A percentile compares a stretch with the other conserved stretches of the same genome.
phyloP scores from a whole-genome alignment of 2,113 vertebrate genomes.

The Caretta caretta region DNA sequence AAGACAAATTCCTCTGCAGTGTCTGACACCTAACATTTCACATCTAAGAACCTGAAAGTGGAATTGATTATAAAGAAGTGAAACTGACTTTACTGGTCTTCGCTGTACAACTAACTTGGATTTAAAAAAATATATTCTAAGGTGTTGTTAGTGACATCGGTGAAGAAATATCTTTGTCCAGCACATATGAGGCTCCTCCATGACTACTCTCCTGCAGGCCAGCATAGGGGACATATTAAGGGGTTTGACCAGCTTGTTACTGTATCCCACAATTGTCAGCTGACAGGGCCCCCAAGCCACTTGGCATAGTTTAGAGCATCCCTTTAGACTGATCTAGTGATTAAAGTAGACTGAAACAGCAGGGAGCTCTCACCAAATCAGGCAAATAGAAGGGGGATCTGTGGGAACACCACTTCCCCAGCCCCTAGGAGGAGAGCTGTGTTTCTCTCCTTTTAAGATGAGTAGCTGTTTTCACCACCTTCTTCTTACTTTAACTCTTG shows the following conservation, averaged over 20 bases:
- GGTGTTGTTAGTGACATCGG: background rate
- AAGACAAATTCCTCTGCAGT: background rate
- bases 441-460: background rate
- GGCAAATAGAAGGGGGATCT: background rate
- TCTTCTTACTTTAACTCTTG: background rate
- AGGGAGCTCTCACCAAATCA: background rate
- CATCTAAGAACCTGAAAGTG: fast-evolving
- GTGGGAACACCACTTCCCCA: background rate
- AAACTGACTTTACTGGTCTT: background rate
- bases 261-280: background rate
- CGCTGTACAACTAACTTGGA: background rate
- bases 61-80: background rate
- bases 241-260: background rate
- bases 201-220: background rate
- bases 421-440: background rate
- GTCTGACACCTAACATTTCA: background rate
- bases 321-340: fast-evolving
- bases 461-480: background rate
- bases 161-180: background rate
- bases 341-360: fast-evolving
- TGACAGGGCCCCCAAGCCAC: background rate
- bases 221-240: background rate
- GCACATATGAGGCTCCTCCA: background rate
- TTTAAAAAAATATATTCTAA: background rate
- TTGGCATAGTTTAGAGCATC: background rate